Evolutionary conservation across 1,140 invertebrate species (phyloP).

Genomic region (Alviniconcha marisindica): DNA sequence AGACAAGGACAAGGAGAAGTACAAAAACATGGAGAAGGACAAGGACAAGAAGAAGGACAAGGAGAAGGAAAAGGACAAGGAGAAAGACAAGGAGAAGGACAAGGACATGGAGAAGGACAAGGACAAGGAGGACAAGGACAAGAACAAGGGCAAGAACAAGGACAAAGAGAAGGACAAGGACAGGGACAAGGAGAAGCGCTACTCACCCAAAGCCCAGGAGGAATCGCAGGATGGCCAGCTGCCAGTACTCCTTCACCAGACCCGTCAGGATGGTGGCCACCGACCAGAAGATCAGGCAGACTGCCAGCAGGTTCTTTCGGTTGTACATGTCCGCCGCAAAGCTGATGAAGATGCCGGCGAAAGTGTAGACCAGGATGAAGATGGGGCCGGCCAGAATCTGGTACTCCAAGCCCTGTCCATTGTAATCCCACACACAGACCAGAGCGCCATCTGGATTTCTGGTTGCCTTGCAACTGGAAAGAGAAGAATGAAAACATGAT

Average conservation of each 20-base stretch:
- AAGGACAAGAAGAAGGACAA: no score
- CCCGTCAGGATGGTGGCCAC: conserved; percentile 90
- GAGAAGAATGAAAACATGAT: background rate
- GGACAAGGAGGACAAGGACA: no score
- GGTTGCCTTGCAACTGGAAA: conserved; percentile 71
- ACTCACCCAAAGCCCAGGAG: conserved; percentile 87
- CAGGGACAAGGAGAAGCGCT: no score
- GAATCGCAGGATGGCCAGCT: conserved; percentile 90
- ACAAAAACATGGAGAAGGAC: no score
- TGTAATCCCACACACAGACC: conserved; percentile 94
- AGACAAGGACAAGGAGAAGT: no score
- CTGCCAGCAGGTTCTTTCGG: conserved; percentile 83
- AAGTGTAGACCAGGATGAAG: conserved; percentile 93
- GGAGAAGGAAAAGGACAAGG: no score
- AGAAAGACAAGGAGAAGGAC: no score
- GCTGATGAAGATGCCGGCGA: conserved; percentile 90
- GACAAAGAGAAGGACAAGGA: no score
- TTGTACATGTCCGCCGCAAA: conserved; percentile 87
- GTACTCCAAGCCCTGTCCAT: conserved; percentile 93
- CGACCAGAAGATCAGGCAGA: conserved; percentile 88
- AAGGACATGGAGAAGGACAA: no score
- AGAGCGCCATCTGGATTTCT: conserved; percentile 74
- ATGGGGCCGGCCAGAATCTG: conserved; percentile 94
- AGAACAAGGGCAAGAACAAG: no score
- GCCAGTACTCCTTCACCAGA: conserved; percentile 91